Conservation (phyloP, 2,888 invertebrate species). For the Chymomyza fuscimana region DNA sequence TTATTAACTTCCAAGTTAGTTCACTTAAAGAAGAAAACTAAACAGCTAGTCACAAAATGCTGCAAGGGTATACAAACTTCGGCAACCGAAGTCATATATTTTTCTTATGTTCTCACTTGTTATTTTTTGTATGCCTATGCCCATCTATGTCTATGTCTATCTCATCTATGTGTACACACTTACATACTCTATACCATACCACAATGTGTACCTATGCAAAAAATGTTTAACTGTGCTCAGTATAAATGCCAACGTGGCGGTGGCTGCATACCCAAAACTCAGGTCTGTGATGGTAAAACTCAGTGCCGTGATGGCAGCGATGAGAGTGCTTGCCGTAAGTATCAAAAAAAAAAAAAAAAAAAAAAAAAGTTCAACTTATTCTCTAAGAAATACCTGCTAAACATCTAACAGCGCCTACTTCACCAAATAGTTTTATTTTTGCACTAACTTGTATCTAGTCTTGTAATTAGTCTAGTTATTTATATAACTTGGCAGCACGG, state of each 20-base stretch:
- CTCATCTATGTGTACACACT: neutral
- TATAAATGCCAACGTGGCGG: slow-evolving; percentile 80
- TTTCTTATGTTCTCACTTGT: neutral
- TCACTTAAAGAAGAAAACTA: no score
- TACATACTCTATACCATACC: no score
- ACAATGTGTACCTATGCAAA: slow-evolving; percentile 7
- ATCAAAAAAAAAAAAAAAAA: slow-evolving; percentile 36
- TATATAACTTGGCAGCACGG: no score
- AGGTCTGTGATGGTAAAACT: slow-evolving; percentile 81
- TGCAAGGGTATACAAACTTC: neutral
- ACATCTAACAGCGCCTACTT: neutral
- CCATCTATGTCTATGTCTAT: neutral
- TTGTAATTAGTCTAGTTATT: no score
- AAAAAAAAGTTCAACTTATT: no score
- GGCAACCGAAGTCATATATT: neutral
- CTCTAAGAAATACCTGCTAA: no score
- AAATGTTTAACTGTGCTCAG: slow-evolving; percentile 54
- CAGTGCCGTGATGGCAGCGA: slow-evolving; percentile 82
- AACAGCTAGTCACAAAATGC: no score
- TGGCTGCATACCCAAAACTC: slow-evolving; percentile 78
- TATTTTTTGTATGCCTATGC: neutral
- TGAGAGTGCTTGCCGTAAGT: slow-evolving; percentile 81
- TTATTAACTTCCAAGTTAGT: no score
- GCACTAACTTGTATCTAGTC: no score
- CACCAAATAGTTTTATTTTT: no score